These are phyloP conservation scores for Nicator chloris DNA, from an alignment of 2,113 vertebrate species.

Conservation along the genomic window DNA sequence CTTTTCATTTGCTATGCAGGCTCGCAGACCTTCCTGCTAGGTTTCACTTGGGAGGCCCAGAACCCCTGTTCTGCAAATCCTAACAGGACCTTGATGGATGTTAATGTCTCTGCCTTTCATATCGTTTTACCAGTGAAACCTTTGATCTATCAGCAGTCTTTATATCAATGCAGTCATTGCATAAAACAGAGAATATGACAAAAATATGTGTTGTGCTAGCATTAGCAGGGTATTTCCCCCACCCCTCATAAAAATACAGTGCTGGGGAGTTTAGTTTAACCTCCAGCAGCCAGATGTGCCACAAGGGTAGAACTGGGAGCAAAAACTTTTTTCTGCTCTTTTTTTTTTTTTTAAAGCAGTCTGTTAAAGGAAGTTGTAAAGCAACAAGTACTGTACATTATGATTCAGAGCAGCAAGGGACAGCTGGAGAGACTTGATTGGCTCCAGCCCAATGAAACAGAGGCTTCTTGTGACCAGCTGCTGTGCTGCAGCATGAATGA, in stretches of 20 bases:
- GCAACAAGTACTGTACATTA: constrained; percentile 70
- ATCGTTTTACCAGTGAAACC: constrained; percentile 82
- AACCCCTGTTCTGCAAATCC: constrained; percentile 83
- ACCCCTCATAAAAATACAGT: constrained; percentile 3
- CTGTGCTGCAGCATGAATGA: constrained; percentile 81
- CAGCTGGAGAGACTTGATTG: constrained; percentile 86
- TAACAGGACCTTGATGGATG: constrained; percentile 89
- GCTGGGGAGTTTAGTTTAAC: not conserved
- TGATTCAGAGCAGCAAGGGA: constrained; percentile 79
- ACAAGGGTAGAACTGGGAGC: constrained; percentile 71
- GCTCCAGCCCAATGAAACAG: constrained; percentile 77
- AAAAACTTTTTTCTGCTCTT: constrained; percentile 45
- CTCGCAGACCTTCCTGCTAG: constrained; percentile 75
- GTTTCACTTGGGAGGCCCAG: constrained; percentile 84
- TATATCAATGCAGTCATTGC: constrained; percentile 71
- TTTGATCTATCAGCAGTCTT: constrained; percentile 89
- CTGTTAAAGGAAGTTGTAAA: constrained; percentile 71
- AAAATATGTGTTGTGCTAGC: constrained; percentile 24
- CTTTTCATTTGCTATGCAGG: constrained; percentile 70
- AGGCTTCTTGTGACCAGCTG: constrained; percentile 87
- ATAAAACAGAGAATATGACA: constrained; percentile 73
- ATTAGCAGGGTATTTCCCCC: not conserved
- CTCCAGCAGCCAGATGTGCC: constrained; percentile 65
- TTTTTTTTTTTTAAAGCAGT: not conserved
- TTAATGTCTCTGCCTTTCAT: constrained; percentile 86